These are phyloP conservation scores for Rhopalosiphum nymphaeae DNA, from an alignment of 2,888 invertebrate genomes.

Conservation along the genomic window DNA sequence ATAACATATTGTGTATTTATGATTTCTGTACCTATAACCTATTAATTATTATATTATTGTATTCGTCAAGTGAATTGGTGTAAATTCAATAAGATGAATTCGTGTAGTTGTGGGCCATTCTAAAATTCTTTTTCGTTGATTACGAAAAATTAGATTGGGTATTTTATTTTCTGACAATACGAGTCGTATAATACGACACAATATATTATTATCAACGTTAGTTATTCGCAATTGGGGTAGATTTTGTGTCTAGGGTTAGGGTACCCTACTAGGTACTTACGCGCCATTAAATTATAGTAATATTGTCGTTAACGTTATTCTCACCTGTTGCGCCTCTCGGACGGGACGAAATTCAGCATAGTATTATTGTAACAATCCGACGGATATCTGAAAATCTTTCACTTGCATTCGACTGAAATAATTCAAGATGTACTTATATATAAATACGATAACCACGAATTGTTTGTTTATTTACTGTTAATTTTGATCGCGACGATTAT, in stretches of 20 bases:
- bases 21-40: too few relatives aligned
- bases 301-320: not conserved
- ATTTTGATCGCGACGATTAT: not conserved
- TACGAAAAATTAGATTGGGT: not conserved
- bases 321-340: constrained; percentile 39
- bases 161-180: not conserved
- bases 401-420: not conserved
- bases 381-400: not conserved
- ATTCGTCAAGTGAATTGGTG: not conserved
- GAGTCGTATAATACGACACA: not conserved
- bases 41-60: not conserved
- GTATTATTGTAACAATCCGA: not conserved
- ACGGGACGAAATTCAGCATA: constrained; percentile 31
- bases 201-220: not conserved
- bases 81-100: not conserved
- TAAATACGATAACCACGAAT: not conserved
- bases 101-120: not conserved
- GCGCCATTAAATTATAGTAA: not conserved
- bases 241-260: not conserved
- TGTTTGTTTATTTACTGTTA: not conserved
- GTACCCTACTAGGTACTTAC: not conserved
- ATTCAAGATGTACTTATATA: not conserved
- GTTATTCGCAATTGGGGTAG: not conserved
- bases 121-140: not conserved
- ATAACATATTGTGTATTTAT: not conserved